These are phyloP conservation scores for Sitta carolinensis DNA, from an alignment of 2,797 vertebrate genomes.

Conservation along the genomic window DNA sequence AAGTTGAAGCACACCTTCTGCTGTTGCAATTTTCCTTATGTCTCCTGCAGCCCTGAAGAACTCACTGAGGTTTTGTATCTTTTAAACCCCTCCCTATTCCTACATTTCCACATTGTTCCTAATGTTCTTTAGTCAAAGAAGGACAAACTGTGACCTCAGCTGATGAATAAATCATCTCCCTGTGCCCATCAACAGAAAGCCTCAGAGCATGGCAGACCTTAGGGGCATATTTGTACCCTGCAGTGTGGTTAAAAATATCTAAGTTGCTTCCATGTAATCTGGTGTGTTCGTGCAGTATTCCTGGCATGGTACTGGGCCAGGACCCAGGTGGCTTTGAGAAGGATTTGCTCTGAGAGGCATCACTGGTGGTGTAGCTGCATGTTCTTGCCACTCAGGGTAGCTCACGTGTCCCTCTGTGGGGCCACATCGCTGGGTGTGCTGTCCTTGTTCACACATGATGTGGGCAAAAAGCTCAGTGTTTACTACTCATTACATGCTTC, in stretches of 20 bases:
- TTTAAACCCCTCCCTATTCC: neutral
- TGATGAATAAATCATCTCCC: constrained; percentile 10
- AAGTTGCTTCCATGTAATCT: neutral
- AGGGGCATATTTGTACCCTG: neutral
- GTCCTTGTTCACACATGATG: rapidly evolving
- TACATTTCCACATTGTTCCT: neutral
- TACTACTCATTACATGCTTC: neutral
- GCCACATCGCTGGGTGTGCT: rapidly evolving
- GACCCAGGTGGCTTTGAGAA: neutral
- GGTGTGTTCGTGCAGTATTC: neutral
- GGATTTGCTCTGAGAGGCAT: neutral
- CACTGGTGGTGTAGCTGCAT: rapidly evolving
- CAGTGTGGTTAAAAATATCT: neutral
- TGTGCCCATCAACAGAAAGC: neutral
- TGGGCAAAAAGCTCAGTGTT: neutral
- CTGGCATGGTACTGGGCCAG: neutral
- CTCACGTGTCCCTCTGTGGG: rapidly evolving
- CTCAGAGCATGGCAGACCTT: neutral
- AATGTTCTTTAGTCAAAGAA: neutral
- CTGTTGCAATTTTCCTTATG: neutral
- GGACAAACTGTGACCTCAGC: neutral
- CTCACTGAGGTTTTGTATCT: neutral
- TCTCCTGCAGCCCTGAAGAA: neutral
- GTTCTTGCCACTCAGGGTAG: rapidly evolving
- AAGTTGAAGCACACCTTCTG: neutral